Evolutionary conservation across 2,888 invertebrate genomes (phyloP).

Genomic region (Lingula anatina): DNA sequence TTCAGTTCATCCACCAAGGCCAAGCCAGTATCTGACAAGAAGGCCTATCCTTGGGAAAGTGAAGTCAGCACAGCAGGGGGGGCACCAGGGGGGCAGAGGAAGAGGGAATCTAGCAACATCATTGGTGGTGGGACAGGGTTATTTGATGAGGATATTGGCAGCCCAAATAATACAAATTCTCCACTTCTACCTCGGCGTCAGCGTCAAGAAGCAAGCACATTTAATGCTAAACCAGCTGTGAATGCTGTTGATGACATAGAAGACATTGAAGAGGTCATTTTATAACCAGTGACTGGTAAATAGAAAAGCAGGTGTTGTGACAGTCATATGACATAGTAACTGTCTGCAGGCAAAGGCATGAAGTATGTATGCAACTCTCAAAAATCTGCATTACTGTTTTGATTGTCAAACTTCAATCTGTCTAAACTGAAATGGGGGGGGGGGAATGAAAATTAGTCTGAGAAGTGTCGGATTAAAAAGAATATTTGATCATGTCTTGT

Average conservation of each 20-base stretch:
- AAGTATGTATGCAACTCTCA: too few species aligned
- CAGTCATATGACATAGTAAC: too few species aligned
- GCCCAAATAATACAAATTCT: constrained; percentile 8
- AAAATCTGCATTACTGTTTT: too few species aligned
- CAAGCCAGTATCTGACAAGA: constrained; percentile 12
- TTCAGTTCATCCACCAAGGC: constrained; percentile 15
- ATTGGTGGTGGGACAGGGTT: constrained; percentile 39
- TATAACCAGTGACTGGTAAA: constrained; percentile 7
- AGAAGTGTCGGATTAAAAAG: too few species aligned
- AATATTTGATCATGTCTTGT: too few species aligned
- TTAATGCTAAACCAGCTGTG: constrained; percentile 31
- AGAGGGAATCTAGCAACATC: constrained; percentile 17
- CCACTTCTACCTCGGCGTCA: constrained; percentile 21
- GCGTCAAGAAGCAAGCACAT: constrained; percentile 15
- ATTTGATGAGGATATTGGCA: constrained; percentile 30
- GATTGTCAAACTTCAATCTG: too few species aligned
- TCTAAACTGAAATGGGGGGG: too few species aligned
- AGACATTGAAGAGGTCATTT: constrained; percentile 46
- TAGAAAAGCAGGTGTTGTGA: too few species aligned
- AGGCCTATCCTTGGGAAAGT: constrained; percentile 1
- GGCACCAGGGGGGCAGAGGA: background rate
- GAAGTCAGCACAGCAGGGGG: background rate
- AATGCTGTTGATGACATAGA: constrained; percentile 37
- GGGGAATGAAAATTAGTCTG: too few species aligned
- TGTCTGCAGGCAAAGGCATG: too few species aligned